phyloP scores from a whole-genome alignment of 2,113 vertebrate genomes.

The Colinus virginianus region DNA sequence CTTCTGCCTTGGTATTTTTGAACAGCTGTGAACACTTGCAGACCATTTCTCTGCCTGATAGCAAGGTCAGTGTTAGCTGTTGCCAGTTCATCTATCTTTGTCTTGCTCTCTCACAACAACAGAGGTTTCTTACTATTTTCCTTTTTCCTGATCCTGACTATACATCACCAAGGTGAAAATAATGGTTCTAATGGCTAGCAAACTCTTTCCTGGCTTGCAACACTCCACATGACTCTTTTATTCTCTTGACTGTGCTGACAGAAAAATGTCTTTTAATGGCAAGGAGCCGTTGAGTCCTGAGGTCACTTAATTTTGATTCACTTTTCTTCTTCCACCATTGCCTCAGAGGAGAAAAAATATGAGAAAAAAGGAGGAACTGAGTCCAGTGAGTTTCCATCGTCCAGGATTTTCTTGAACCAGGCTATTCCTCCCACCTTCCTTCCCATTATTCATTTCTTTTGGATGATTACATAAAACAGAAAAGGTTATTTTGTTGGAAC shows the following conservation, averaged over 20 bases:
- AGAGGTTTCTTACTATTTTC: neutral
- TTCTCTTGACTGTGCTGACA: neutral
- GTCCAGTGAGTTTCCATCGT: constrained; percentile 11
- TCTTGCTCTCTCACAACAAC: neutral
- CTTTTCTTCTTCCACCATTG: constrained; percentile 7
- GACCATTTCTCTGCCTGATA: constrained; percentile 3
- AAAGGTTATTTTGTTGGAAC: constrained; percentile 69
- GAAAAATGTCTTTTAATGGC: neutral
- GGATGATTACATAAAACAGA: constrained; percentile 52
- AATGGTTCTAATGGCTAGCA: neutral
- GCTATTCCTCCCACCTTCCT: neutral
- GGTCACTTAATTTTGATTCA: neutral
- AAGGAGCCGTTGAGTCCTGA: constrained; percentile 8
- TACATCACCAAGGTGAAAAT: constrained; percentile 26
- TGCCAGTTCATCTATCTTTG: constrained; percentile 14
- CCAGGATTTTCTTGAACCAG: constrained; percentile 41
- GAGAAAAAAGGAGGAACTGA: neutral
- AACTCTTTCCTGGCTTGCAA: neutral
- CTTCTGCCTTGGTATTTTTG: neutral
- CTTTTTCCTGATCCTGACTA: neutral
- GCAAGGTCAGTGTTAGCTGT: neutral
- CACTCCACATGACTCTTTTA: neutral
- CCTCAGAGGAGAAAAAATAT: neutral
- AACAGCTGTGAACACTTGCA: neutral
- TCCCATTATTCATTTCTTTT: constrained; percentile 47